Evolutionary conservation across 2,888 invertebrate genomes (phyloP), one percentile per base, ranked within the genome.

Genomic region (Ganaspis brasiliensis): DNA sequence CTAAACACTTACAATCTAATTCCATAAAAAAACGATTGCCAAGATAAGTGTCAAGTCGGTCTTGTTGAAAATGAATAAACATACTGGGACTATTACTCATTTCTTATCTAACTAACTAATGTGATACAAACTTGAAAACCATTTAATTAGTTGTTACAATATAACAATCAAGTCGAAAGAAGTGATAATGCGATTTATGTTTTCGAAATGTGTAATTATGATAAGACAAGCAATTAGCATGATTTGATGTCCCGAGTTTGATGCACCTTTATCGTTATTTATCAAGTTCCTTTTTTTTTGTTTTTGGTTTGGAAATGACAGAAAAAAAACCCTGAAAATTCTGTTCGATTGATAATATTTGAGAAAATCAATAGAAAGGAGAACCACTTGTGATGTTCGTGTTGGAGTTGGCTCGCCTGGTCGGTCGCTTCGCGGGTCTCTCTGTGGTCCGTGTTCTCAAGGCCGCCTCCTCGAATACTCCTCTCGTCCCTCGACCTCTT

Each of bases 401-500:
- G 88, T 89, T 86, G 89, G 87, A 89, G 88, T 90, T 88, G 88
- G 87, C 87, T 87, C 85, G 84, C 81, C 83, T 80, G 85, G 86
- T 85, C 87, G 85, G 85, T 86, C 83, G 80, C 81, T 75, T 78
- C 81, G 77, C 79, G 76, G 77, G 80, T 82, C 81, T 80, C 77
- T 73, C 81, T 81, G 84, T 86, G 86, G 87, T 90, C 87, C 89
- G 88, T 86, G 88, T 88, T 90, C 90, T 90, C 91, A 91, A 91
- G 91, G 91, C 90, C 91, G 90, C 88, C 89, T 89, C 89, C 87
- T 91, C 88, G 86, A 86, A 87, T 84, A 86, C 85, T 83, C 85
- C 81, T 74, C 79, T 67, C 78, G 73, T 81, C 78, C 79, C 81
- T 77, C 80, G 70, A 78, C 77, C 72, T 77, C 61, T 74, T 75